Base-by-base conservation (phyloP, 2,113 vertebrate genomes). In the Macrotis lagotis region DNA sequence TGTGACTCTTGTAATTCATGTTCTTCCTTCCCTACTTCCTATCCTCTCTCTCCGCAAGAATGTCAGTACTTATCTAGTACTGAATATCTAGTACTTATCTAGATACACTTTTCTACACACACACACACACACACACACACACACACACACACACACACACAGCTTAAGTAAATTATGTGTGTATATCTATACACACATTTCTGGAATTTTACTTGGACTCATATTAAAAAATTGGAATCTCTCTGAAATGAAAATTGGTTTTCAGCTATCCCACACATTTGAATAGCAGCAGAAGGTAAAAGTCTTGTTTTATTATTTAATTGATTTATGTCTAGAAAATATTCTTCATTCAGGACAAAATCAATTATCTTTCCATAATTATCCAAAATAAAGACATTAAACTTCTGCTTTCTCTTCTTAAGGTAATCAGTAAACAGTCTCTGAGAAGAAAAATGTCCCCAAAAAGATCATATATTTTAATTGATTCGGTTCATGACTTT, bases 181-280 rank as follows among this genome's bases (percentile, higher is more conserved):
- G 26, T 59, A 16, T 14, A 4, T 28, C 25, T 26, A 66, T 3
- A 66, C 59, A 37, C 52, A 53, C 25, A 53, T 66, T 66, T 66
- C 59, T 66, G 31, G 31, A 8, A 37, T 31, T 66, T 3, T 66
- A 37, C 31, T 66, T 3, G 31, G 31, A 37, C 59, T 16, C 31
- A 37, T 66, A 66, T 66, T 66, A 3, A 66, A 66, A 66, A 66
- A 66, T 66, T 66, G 14, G 31, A 31, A 66, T 66, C 50, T 94
- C 24, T 26, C 14, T 88, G 44, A 28, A 44, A 16, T n/a, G 91
- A 91, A 94, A 97, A 53, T 51, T 49, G 48, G 37, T 48, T 92
- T 95, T 44, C 59, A 90, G 50, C 59, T 66, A 49, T 50, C 5
- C 28, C n/a, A 55, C 47, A 16, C 74, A 88, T 95, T 94, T 51